A percentile compares a stretch with the other conserved stretches of the same genome.
These are phyloP conservation scores for Agrilus planipennis DNA, from an alignment of 1,140 invertebrate species.

Conservation along the genomic window DNA sequence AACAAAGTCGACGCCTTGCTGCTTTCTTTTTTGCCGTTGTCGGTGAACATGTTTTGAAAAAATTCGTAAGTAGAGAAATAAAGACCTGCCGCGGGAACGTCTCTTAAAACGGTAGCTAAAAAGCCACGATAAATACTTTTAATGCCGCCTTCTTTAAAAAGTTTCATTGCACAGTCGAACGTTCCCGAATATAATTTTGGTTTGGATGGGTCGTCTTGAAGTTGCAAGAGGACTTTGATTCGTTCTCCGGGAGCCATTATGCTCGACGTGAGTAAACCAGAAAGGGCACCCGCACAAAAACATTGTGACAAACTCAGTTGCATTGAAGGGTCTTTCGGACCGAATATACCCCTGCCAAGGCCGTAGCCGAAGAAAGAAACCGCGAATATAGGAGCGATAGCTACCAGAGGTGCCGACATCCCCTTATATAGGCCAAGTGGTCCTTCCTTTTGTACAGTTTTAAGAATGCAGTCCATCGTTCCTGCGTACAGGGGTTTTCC, in stretches of 20 bases:
- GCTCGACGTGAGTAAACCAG: conserved; percentile 85
- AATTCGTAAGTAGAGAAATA: conserved; percentile 2
- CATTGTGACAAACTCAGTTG: conserved; percentile 22
- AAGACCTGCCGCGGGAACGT: conserved; percentile 1
- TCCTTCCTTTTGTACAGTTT: conserved; percentile 84
- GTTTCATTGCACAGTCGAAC: conserved; percentile 78
- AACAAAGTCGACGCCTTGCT: conserved; percentile 50
- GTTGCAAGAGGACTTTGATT: conserved; percentile 94
- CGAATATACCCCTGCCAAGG: conserved; percentile 74
- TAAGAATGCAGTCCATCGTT: conserved; percentile 88
- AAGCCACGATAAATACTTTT: conserved; percentile 91
- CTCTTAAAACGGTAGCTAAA: conserved; percentile 83
- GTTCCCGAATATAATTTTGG: conserved; percentile 84
- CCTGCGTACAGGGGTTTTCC: conserved; percentile 73
- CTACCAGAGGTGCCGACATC: conserved; percentile 43
- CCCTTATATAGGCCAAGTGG: conserved; percentile 74
- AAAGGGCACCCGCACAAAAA: conserved; percentile 87
- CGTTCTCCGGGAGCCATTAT: conserved; percentile 97
- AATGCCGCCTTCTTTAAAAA: conserved; percentile 90
- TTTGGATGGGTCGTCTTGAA: conserved; percentile 58
- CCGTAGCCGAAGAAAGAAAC: conserved; percentile 96
- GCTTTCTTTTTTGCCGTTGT: not conserved
- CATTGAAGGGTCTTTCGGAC: conserved; percentile 14
- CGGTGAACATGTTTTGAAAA: not conserved
- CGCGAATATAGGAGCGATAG: conserved; percentile 80